phyloP scores from a whole-genome alignment of 1,140 invertebrate species.

The Drosophila tropicalis region DNA sequence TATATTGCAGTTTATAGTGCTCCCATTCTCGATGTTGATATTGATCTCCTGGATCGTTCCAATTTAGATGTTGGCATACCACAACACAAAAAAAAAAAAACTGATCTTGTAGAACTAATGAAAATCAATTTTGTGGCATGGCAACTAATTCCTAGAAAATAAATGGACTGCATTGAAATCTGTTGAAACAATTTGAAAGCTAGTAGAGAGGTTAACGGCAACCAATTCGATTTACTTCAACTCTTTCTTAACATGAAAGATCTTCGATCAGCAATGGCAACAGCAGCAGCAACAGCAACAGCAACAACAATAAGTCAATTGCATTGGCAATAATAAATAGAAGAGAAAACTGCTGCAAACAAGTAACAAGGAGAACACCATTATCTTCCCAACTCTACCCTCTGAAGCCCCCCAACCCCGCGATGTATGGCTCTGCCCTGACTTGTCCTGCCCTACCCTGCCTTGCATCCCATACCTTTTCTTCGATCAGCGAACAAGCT shows the following conservation, averaged over 20 bases:
- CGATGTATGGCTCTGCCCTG: not conserved
- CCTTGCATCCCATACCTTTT: constrained; percentile 45
- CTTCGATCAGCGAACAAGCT: constrained; percentile 75
- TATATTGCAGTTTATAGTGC: no score
- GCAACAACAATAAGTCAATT: constrained; percentile 74
- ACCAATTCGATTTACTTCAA: constrained; percentile 17
- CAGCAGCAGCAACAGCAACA: constrained; percentile 59
- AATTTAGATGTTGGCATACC: no score
- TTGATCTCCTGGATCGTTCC: no score
- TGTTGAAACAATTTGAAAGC: constrained; percentile 18
- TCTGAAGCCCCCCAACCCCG: not conserved
- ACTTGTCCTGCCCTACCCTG: not conserved
- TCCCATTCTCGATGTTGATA: no score
- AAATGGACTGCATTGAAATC: constrained; percentile 10
- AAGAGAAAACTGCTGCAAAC: constrained; percentile 53
- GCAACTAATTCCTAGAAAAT: constrained; percentile 12
- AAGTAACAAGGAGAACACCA: constrained; percentile 38
- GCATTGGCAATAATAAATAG: constrained; percentile 71
- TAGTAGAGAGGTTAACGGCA: constrained; percentile 21
- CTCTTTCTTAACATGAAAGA: constrained; percentile 25
- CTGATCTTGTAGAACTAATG: constrained; percentile 14
- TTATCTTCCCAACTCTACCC: constrained; percentile 9
- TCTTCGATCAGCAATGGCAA: constrained; percentile 33
- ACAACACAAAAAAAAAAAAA: no score
- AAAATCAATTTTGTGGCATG: constrained; percentile 10